Evolutionary conservation across 2,888 invertebrate species (phyloP), one percentile per base, ranked within the genome.

Genomic region (Synanthedon vespiformis): DNA sequence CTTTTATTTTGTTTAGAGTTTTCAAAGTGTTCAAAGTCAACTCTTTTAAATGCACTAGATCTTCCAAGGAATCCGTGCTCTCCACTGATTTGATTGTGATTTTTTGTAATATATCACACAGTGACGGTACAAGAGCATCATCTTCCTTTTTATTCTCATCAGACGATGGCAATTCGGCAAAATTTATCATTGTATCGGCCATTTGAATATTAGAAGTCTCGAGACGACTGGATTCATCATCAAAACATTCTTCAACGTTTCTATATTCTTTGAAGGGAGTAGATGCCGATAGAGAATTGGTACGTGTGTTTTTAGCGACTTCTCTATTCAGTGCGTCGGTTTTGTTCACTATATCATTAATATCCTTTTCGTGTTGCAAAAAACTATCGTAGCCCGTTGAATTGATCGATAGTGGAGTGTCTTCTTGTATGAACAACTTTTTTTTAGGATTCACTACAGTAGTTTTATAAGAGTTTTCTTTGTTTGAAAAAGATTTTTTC

Each of bases 321-420:
- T 34, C 34, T 34, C 34, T 34, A 34, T 34, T 34, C 34, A 34
- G 10, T 34, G 34, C 10, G 10, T 34, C 10, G 10, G 34, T 34
- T 57, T 73, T 76, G 48, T 68, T 69, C 52, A 80, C 78, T 51
- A 66, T 57, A 34, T 77, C 75, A 56, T 79, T 65, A 22, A 84
- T 78, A 54, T 82, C 76, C 58, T 77, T 80, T 52, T 87, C 86
- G 40, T 69, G 78, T 61, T 70, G 72, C 49, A 87, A 61, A 52
- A 87, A 87, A 61, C 86, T 86, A 8, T 70, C 69, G 59, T 87
- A 85, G 61, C 76, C 70, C 51, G 73, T 77, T 0, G 82, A 83
- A 50, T 70, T 65, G 56, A 81, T 81, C 8, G 70, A 74, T 4
- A 71, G 54, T 48, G 79, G 77, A 50, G 80, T 80, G 48, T 79